These are phyloP conservation scores for Elachura formosa DNA, from an alignment of 2,113 vertebrate genomes.

Conservation along the genomic window DNA sequence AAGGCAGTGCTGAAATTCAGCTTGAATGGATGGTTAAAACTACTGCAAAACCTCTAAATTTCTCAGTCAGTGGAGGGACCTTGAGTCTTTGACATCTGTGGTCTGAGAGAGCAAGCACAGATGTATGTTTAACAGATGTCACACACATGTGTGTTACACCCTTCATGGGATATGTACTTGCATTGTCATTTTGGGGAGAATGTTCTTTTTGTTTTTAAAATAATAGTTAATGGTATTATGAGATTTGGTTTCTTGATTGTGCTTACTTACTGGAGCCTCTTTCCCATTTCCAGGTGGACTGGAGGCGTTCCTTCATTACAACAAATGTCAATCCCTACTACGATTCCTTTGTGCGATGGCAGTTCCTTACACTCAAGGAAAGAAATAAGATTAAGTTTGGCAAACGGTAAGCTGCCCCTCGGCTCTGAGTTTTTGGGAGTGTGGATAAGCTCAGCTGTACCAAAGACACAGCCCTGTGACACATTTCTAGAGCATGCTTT, in stretches of 20 bases:
- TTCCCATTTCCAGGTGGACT: constrained; percentile 80
- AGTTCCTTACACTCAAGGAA: constrained; percentile 89
- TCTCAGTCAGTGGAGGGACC: not conserved
- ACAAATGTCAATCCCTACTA: constrained; percentile 96
- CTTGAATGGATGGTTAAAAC: not conserved
- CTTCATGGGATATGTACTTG: fast-evolving
- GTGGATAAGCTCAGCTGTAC: not conserved
- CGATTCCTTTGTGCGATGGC: constrained; percentile 95
- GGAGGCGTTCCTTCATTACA: constrained; percentile 95
- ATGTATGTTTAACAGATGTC: too few relatives aligned
- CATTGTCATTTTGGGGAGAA: not conserved
- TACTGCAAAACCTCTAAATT: not conserved
- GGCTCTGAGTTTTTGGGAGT: not conserved
- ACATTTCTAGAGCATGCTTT: fast-evolving
- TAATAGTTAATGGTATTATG: not conserved
- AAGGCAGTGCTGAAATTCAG: not conserved
- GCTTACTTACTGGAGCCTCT: not conserved
- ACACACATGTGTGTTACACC: too few relatives aligned
- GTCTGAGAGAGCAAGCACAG: not conserved
- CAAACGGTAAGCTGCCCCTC: constrained; percentile 78
- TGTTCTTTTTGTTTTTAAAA: not conserved
- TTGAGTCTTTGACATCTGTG: fast-evolving
- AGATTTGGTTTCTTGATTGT: not conserved
- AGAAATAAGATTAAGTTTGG: constrained; percentile 96
- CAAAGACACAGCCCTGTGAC: not conserved